Evolutionary conservation across 2,888 invertebrate genomes (phyloP).

Genomic region (Lithophane leautieri): DNA sequence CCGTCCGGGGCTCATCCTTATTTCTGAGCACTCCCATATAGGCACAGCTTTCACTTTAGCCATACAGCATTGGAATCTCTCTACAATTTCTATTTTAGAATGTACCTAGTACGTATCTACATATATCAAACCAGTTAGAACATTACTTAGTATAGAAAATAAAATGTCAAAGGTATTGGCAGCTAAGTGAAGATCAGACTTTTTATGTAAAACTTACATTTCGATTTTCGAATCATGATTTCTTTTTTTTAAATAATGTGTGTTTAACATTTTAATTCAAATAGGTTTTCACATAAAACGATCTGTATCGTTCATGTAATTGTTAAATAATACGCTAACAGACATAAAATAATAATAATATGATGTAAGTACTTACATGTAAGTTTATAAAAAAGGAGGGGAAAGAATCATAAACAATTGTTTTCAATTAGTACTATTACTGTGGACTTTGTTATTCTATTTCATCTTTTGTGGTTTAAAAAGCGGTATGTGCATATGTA

Average conservation of each 20-base stretch:
- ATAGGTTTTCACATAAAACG: too few relatives aligned
- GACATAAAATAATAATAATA: too few relatives aligned
- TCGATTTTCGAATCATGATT: conserved; percentile 23
- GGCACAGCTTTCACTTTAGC: conserved; percentile 73
- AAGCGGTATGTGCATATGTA: not conserved
- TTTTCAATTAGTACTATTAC: too few relatives aligned
- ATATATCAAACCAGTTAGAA: conserved; percentile 58
- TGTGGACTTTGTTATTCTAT: conserved; percentile 21
- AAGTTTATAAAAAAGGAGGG: too few relatives aligned
- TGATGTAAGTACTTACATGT: too few relatives aligned
- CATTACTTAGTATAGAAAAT: conserved; percentile 58
- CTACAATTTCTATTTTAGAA: conserved; percentile 72
- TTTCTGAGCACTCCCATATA: conserved; percentile 68
- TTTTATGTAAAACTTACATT: conserved; percentile 31
- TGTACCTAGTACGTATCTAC: conserved; percentile 57
- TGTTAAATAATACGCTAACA: too few relatives aligned
- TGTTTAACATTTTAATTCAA: too few relatives aligned
- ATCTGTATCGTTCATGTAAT: too few relatives aligned
- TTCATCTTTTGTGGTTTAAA: not conserved
- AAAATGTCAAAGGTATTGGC: conserved; percentile 63
- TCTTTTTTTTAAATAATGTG: not conserved
- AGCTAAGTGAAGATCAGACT: conserved; percentile 28
- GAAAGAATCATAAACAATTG: too few relatives aligned
- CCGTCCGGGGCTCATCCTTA: conserved; percentile 71
- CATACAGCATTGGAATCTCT: conserved; percentile 67